phyloP scores from a whole-genome alignment of 2,113 vertebrate genomes.

The Myiozetetes cayanensis region DNA sequence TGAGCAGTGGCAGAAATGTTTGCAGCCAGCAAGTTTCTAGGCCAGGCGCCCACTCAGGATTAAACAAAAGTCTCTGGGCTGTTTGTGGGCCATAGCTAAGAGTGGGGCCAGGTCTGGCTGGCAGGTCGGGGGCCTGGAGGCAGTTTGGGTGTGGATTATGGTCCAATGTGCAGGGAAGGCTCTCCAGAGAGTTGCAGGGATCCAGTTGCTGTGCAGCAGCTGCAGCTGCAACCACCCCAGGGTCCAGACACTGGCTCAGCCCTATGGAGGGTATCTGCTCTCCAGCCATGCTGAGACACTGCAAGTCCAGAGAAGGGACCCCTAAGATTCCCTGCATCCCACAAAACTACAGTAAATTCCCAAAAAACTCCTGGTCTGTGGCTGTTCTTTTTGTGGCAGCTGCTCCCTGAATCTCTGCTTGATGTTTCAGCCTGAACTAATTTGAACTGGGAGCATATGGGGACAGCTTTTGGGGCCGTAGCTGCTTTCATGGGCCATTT shows the following conservation, averaged over 20 bases:
- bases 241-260: background rate
- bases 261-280: background rate
- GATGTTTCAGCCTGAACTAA: conserved; percentile 59
- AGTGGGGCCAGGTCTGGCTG: background rate
- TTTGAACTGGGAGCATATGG: conserved; percentile 49
- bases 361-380: background rate
- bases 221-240: background rate
- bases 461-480: conserved; percentile 41
- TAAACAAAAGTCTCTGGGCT: background rate
- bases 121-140: background rate
- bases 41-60: background rate
- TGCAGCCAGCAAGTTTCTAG: conserved; percentile 44
- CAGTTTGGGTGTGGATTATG: background rate
- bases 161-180: background rate
- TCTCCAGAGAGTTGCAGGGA: background rate
- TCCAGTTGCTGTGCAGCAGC: accelerated
- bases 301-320: background rate
- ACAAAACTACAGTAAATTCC: background rate
- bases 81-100: background rate
- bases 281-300: background rate
- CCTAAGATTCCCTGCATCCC: background rate
- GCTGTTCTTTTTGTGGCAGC: background rate
- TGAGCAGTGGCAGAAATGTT: background rate
- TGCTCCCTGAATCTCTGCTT: conserved; percentile 22
- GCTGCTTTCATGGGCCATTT: conserved; percentile 44